Base-by-base conservation (phyloP, 2,888 invertebrate genomes). In the Syrista parreyssii region DNA sequence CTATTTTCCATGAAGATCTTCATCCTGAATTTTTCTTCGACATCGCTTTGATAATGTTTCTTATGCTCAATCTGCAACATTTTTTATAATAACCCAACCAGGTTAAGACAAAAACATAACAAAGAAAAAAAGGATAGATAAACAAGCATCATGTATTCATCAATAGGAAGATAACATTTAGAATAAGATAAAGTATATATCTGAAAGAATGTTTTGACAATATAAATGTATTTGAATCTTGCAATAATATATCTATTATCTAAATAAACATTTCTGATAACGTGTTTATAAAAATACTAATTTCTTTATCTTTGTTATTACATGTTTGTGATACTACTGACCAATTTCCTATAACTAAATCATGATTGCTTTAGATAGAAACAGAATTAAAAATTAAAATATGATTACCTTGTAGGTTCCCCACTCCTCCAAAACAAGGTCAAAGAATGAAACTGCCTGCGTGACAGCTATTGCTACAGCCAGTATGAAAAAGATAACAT, bases 1-100 rank as follows among this genome's bases (percentile, higher is more conserved):
- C 95, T 95, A 92, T 98, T 98, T 90, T 98, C 97, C 92, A 97
- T 94, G 91, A 95, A 98, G 85, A 98, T 96, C 92, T 97, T 97
- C 94, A 96, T 94, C 75, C 97, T 95, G 92, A 96, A 97, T 84
- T 93, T 94, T 88, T 98, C 97, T 88, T 98, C 97, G 0, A 94
- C 93, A 1, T 95, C 94, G 86, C 93, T 95, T 0, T 93, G 92
- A 89, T 97, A 98, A 0, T 87, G 83, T 91, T 96, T 96, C 33
- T 92, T 91, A 90, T 96, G 95, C 87, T 94, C 92, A 77, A 94
- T 90, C 93, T 94, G 84, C 72, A 55, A 55, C 1, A 55, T 55
- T 23, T 23, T 15, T 55, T 55, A 15, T 55, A 55, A 23, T 55
- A 55, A 23, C 23, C 23, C 2, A 55, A 9, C 23, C 2, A 23